Evolutionary conservation across 2,888 invertebrate genomes (phyloP).

Genomic region (Ormyrus thymus): DNA sequence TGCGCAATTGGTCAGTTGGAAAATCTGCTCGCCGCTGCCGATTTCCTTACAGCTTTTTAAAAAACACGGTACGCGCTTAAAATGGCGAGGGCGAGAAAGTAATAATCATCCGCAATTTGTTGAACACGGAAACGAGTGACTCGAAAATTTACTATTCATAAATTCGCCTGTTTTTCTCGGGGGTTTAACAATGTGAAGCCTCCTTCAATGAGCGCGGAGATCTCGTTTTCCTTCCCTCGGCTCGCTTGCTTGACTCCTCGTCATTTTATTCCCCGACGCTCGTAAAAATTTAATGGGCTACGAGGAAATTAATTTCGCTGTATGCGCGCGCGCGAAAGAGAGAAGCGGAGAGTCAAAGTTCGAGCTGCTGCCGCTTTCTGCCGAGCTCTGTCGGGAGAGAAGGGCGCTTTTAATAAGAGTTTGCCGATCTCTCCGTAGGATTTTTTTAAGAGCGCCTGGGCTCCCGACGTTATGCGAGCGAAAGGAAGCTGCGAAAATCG

Average conservation of each 20-base stretch:
- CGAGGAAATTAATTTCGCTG: slow-evolving; percentile 55
- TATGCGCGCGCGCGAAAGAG: slow-evolving; percentile 13
- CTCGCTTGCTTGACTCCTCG: slow-evolving; percentile 6
- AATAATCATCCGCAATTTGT: slow-evolving; percentile 38
- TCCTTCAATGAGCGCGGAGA: slow-evolving; percentile 10
- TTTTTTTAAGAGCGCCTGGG: slow-evolving; percentile 26
- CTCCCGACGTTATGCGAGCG: background rate
- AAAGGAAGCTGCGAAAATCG: slow-evolving; percentile 13
- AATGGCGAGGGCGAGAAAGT: slow-evolving; percentile 29
- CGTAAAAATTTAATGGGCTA: slow-evolving; percentile 55
- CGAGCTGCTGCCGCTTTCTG: slow-evolving; percentile 25
- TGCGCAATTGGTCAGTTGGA: no score
- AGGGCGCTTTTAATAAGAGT: slow-evolving; percentile 45
- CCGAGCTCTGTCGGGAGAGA: background rate
- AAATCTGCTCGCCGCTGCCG: no score
- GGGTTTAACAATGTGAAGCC: slow-evolving; percentile 33
- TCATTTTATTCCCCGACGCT: slow-evolving; percentile 46
- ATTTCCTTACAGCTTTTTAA: no score
- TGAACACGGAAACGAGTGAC: background rate
- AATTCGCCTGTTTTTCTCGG: slow-evolving; percentile 30
- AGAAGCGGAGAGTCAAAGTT: slow-evolving; percentile 34
- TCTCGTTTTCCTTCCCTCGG: slow-evolving; percentile 21
- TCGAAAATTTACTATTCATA: slow-evolving; percentile 36
- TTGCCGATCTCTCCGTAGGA: slow-evolving; percentile 39
- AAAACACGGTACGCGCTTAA: background rate